Base-by-base conservation (phyloP, 2,113 vertebrate genomes). In the Dromaius novaehollandiae region DNA sequence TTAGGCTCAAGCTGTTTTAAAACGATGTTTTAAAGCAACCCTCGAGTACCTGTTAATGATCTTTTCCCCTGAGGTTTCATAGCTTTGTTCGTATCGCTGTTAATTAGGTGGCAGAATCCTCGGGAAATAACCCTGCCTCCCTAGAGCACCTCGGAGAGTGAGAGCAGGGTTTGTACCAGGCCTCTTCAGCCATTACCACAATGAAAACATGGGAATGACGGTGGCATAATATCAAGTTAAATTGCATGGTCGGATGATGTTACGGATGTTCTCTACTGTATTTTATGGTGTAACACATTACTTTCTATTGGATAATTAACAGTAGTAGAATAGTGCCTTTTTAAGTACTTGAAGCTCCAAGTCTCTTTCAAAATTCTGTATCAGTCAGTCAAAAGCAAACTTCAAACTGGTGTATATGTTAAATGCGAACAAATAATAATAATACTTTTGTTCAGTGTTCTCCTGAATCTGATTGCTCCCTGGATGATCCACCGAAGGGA, bases 121-220 rank as follows among this genome's bases (percentile, higher is more conserved):
- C n/a, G 46, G 68, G 21, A 34, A 70, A 24, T 24, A 9, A 50
- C n/a, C 32, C 4, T 16, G 10, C 48, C 32, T 50, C 17, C 68
- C 22, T 25, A 50, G 44, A 50, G n/a, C 26, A 8, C 7, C 55
- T 38, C 38, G 8, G 28, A 55, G 53, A 30, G 55, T 8, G 26
- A 56, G 16, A 56, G 14, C 22, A 8, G 55, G 14, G 14, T 30
- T 56, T n/a, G 17, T 9, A 48, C 13, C 20, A 5, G 21, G 3
- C 3, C 44, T 17, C n/a, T 2, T 16, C 30, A 5, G 30, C 4
- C 6, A 26, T n/a, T 73, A 1, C 48, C 20, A 1, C 4, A 40
- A 19, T 71, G 25, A 53, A 71, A 36, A 25, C 3, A 8, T 3
- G 5, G 11, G 21, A 40, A 13, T 11, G n/a, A 6, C 58, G 1